Evolutionary conservation across 2,113 vertebrate species (phyloP).

Genomic region (Sander vitreus): DNA sequence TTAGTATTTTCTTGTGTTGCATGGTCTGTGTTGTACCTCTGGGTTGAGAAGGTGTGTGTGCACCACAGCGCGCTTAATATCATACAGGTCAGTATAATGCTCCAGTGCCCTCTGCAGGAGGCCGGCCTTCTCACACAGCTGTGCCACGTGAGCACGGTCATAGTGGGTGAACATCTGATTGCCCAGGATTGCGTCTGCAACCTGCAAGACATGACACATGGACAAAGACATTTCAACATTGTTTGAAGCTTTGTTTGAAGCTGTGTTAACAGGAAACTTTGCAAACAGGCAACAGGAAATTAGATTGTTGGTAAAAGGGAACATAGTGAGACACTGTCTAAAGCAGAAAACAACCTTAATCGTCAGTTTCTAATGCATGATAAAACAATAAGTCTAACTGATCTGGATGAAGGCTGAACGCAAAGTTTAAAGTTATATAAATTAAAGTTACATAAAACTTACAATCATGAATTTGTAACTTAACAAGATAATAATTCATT

Average conservation of each 20-base stretch:
- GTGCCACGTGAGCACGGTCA: constrained; percentile 96
- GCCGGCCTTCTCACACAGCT: constrained; percentile 98
- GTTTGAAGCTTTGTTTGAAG: background rate
- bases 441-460: background rate
- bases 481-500: background rate
- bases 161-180: constrained; percentile 99
- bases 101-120: constrained; percentile 96
- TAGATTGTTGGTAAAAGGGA: background rate
- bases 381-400: background rate
- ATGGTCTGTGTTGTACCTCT: constrained; percentile 85
- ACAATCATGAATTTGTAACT: background rate
- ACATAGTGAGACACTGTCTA: background rate
- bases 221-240: background rate
- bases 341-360: background rate
- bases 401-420: background rate
- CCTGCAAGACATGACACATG: constrained; percentile 79
- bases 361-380: background rate
- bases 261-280: background rate
- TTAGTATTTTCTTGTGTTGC: background rate
- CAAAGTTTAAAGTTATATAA: no score
- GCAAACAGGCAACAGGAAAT: background rate
- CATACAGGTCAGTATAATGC: constrained; percentile 97
- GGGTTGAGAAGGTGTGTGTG: constrained; percentile 99
- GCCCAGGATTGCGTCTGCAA: constrained; percentile 97
- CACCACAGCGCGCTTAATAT: constrained; percentile 97